Base-by-base conservation (phyloP, 2,797 vertebrate species). In the Bufotes viridis region DNA sequence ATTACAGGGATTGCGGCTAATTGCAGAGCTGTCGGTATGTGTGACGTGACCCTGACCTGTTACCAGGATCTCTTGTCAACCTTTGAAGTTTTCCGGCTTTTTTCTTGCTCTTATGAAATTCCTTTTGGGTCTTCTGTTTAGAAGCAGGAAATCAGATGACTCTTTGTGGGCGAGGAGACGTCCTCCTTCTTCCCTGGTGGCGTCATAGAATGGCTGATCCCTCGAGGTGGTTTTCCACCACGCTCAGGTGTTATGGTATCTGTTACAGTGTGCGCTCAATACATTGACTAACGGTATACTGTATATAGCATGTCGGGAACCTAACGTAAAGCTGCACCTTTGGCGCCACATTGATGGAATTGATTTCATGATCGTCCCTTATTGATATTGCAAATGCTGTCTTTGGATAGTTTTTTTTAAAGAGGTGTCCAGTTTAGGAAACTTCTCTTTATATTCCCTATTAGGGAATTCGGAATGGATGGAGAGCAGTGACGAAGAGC, bases 221-320 rank as follows among this genome's bases (percentile, higher is more conserved):
- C 42, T 75, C 20, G 53, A 53, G 72, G 72, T 75, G 22, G 72
- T 75, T 49, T 74, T 20, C 42, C 34, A 49, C 34, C 17, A 3
- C 22, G 72, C 7, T 75, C 72, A 75, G 72, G 72, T 75, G 72
- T 51, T n/a, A 51, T 75, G 72, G 18, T 75, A n/a, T 75, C 42
- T 53, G 42, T 53, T 75, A 75, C 42, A 74, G 8, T 74, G 18
- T 42, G 29, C 42, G 2, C 29, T 75, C 72, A 53, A n/a, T 75
- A 75, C 42, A 75, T 75, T n/a, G 72, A 75, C 22, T 75, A 53
- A 13, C 53, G 72, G 49, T 51, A 53, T n/a, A n/a, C n/a, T n/a
- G n/a, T 75, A 75, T 18, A n/a, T 53, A 75, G 72, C 49, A 51
- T 53, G 72, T 22, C 20, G 10, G 42, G 8, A 49, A 11, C 34